Evolutionary conservation across 2,888 invertebrate species (phyloP).

Genomic region (Himalopsyche japonica): DNA sequence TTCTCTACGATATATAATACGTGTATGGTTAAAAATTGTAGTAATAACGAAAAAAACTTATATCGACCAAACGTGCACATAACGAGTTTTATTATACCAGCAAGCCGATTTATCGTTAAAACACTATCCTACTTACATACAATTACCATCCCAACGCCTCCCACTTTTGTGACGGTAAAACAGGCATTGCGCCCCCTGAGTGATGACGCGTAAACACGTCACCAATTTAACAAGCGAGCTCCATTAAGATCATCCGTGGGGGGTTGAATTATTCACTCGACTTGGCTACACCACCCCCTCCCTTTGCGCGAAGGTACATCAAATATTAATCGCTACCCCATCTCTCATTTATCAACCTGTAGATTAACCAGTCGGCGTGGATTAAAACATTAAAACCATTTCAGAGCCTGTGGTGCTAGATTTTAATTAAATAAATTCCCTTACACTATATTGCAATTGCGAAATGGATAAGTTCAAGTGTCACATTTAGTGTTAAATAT

Average conservation of each 20-base stretch:
- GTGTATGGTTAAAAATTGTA: too few species aligned
- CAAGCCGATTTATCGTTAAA: too few species aligned
- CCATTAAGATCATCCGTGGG: not conserved
- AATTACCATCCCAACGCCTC: too few species aligned
- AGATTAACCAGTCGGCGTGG: not conserved
- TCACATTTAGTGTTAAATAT: too few species aligned
- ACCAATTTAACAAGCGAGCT: not conserved
- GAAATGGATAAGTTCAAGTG: too few species aligned
- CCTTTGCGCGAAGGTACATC: not conserved
- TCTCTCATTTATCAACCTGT: not conserved
- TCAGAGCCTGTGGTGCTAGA: not conserved
- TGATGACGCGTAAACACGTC: not conserved
- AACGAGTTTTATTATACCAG: too few species aligned
- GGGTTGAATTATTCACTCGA: not conserved
- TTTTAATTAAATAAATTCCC: too few species aligned
- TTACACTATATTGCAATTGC: too few species aligned
- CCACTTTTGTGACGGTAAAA: not conserved
- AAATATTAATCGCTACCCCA: not conserved
- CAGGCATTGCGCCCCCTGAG: not conserved
- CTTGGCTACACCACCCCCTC: not conserved
- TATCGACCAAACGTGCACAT: too few species aligned
- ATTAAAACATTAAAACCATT: not conserved
- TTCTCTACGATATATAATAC: too few species aligned
- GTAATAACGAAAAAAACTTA: too few species aligned
- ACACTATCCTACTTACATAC: too few species aligned